A percentile compares a stretch with the other conserved stretches of the same genome.
These are phyloP conservation scores for Panonychus citri DNA, from an alignment of 1,140 invertebrate genomes.

Conservation along the genomic window DNA sequence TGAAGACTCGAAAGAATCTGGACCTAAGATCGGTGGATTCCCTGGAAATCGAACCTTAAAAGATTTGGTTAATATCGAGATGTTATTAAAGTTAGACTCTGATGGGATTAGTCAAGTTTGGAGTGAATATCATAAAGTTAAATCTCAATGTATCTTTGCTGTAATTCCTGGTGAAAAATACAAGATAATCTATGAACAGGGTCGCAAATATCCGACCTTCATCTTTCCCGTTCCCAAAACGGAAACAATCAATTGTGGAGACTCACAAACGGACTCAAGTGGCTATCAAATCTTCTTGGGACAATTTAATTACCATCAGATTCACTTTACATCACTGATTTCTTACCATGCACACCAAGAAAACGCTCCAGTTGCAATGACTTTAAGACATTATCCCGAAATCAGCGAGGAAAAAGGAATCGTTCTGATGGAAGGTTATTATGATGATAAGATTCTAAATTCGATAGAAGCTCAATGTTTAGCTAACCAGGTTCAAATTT, in stretches of 20 bases:
- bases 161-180: constrained; percentile 1
- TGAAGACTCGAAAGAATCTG: background rate
- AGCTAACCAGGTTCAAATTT: constrained; percentile 13
- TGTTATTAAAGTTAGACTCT: background rate
- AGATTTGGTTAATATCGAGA: constrained; percentile 9
- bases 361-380: constrained; percentile 2
- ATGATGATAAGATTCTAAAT: constrained; percentile 5
- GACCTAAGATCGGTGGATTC: background rate
- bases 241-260: background rate
- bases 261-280: background rate
- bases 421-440: constrained; percentile 7
- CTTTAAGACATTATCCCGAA: constrained; percentile 4
- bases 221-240: constrained; percentile 1
- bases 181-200: constrained; percentile 1
- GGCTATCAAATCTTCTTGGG: constrained; percentile 7
- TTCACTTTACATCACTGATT: constrained; percentile 6
- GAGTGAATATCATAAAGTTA: constrained; percentile 3
- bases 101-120: constrained; percentile 8
- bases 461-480: constrained; percentile 10
- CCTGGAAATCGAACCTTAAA: background rate
- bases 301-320: constrained; percentile 4
- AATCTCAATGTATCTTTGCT: constrained; percentile 3
- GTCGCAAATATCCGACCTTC: constrained; percentile 3
- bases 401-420: constrained; percentile 2
- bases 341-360: constrained; percentile 6